Base-by-base conservation (phyloP, 2,888 invertebrate species). In the Chydorus sphaericus region DNA sequence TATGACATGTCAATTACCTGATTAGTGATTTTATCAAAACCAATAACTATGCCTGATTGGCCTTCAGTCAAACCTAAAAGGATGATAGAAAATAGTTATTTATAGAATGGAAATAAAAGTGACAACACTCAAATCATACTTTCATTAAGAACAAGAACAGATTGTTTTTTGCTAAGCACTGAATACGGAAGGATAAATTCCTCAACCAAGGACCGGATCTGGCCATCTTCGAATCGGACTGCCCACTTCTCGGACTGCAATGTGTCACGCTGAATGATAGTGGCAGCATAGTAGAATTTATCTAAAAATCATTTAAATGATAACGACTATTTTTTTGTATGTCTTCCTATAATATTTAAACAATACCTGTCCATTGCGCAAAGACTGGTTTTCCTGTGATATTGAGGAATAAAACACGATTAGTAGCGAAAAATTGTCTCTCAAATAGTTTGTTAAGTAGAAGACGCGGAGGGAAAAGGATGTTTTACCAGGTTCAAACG, bases 171-270 rank as follows among this genome's bases (percentile, higher is more conserved):
- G 60, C 70, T 73, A 18, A 61, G 44, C n/a, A 53, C 38, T 10
- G 55, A 56, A 14, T 59, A 57, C 20, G 54, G 56, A 56, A 80
- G 76, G 53, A 81, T 75, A 58, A 78, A 79, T 56, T 80, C 79
- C 61, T 77, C 77, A 55, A 77, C 66, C 39, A 80, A 66, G 2
- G 73, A 69, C 63, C 79, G 79, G 18, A 69, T 73, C 48, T 77
- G 76, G 0, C 79, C 79, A 63, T 81, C 81, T 54, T 79, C 78
- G 61, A 81, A 81, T 66, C 76, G 68, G 33, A 82, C 77, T 60
- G 76, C 69, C 66, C 77, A 81, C 26, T 44, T 44, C 8, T 28
- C 44, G 23, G 44, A 26, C 26, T 44, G 44, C 26, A 44, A 23
- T 20, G 26, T 11, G 20, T 44, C 44, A 23, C 44, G 44, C 11